Percentiles rank a stretch among this genome's conserved stretches.
phyloP scores from a whole-genome alignment of 2,113 vertebrate genomes.

The Herpailurus yagouaroundi region DNA sequence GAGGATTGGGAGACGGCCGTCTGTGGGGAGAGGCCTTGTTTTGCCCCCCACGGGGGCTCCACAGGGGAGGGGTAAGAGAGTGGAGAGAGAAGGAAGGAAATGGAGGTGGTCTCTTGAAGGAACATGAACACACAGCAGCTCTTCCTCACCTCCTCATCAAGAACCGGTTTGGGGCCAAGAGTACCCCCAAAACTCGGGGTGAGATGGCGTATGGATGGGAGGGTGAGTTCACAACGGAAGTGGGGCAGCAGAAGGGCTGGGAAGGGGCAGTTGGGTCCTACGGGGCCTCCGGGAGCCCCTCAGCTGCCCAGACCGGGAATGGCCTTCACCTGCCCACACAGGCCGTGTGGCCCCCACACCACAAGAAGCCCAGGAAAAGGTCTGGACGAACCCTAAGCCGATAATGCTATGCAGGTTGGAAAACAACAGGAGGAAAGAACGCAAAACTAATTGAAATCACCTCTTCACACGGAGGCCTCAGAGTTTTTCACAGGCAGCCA shows the following conservation, averaged over 20 bases:
- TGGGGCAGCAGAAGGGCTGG: neutral
- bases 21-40: neutral
- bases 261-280: neutral
- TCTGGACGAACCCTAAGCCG: neutral
- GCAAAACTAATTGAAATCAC: neutral
- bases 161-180: neutral
- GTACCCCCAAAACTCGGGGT: neutral
- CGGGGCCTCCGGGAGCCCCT: neutral
- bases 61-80: neutral
- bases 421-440: constrained; percentile 1
- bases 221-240: neutral
- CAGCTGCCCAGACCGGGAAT: neutral
- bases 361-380: neutral
- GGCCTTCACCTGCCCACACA: neutral
- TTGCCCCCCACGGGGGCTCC: neutral
- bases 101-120: neutral
- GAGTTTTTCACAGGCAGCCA: neutral
- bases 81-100: neutral
- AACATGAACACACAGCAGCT: neutral
- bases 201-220: neutral
- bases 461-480: neutral
- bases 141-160: neutral
- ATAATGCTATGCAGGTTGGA: neutral
- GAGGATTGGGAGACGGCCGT: neutral
- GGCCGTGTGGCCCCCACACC: neutral